Conservation (phyloP, 1,140 invertebrate genomes). For the Heliothis subflexa region DNA sequence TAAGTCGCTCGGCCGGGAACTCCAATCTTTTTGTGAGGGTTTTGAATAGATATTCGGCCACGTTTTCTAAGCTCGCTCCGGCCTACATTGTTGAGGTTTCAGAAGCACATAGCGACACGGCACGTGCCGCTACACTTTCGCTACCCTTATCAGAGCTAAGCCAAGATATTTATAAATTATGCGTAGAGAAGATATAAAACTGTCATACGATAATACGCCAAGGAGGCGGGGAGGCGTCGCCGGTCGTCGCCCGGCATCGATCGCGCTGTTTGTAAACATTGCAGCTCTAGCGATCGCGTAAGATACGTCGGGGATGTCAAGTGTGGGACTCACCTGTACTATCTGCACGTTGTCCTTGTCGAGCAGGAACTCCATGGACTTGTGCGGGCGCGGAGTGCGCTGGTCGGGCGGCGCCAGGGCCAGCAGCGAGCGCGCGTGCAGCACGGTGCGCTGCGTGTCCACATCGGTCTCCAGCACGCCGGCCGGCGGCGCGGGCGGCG, state of each 20-base stretch:
- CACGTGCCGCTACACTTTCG: constrained; percentile 53
- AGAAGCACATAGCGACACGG: constrained; percentile 43
- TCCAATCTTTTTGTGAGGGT: constrained; percentile 1
- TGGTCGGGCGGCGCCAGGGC: constrained; percentile 89
- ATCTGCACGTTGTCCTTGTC: constrained; percentile 92
- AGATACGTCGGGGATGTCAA: not conserved
- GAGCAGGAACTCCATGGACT: constrained; percentile 97
- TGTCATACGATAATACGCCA: constrained; percentile 38
- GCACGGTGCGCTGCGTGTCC: constrained; percentile 87
- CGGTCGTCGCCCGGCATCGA: constrained; percentile 67
- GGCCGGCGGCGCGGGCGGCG: constrained; percentile 83
- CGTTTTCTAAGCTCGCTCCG: constrained; percentile 25
- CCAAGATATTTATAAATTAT: constrained; percentile 8
- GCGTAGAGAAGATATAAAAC: constrained; percentile 40
- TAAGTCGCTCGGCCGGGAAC: constrained; percentile 19
- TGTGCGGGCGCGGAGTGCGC: constrained; percentile 89
- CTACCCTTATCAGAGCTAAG: not conserved
- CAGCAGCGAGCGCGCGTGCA: constrained; percentile 92
- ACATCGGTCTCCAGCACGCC: constrained; percentile 95
- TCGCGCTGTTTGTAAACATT: constrained; percentile 82
- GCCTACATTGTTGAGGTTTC: constrained; percentile 32
- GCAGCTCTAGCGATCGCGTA: constrained; percentile 45
- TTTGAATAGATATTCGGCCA: not conserved
- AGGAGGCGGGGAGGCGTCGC: constrained; percentile 38
- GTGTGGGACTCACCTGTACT: constrained; percentile 72